Conservation (phyloP, 2,797 vertebrate species). For the Gallinago stenura region DNA sequence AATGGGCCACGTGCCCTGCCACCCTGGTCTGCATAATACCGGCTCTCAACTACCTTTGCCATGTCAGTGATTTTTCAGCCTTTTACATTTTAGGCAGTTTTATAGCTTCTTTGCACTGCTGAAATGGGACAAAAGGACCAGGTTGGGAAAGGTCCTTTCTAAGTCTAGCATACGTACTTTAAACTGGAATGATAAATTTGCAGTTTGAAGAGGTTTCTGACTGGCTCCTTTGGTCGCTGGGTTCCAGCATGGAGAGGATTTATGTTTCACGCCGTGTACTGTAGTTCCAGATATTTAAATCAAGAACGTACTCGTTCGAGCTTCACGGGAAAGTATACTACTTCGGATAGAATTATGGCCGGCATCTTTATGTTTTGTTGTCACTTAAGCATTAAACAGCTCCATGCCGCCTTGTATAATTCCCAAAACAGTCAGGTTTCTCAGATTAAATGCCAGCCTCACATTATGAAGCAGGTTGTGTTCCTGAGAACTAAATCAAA, state of each 20-base stretch:
- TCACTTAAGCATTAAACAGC: slow-evolving; percentile 51
- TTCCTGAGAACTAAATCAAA: slow-evolving; percentile 36
- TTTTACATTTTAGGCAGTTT: slow-evolving; percentile 31
- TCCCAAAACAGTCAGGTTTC: slow-evolving; percentile 49
- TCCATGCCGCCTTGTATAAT: slow-evolving; percentile 32
- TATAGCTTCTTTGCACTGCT: neutral
- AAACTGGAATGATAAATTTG: neutral
- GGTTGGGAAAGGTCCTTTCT: slow-evolving; percentile 7
- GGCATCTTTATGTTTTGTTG: slow-evolving; percentile 46
- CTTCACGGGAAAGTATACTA: slow-evolving; percentile 44
- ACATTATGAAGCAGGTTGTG: slow-evolving; percentile 42
- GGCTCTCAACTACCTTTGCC: neutral
- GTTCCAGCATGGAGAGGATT: slow-evolving; percentile 31
- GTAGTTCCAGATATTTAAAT: slow-evolving; percentile 64
- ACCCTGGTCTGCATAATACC: neutral
- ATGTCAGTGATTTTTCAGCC: neutral
- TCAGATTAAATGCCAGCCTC: slow-evolving; percentile 50
- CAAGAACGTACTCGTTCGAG: neutral
- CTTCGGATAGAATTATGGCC: slow-evolving; percentile 54
- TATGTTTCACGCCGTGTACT: slow-evolving; percentile 28
- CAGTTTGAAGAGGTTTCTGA: neutral
- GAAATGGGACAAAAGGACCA: neutral
- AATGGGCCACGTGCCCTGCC: neutral
- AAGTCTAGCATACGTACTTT: neutral
- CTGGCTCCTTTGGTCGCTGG: neutral